Evolutionary conservation across 2,113 vertebrate genomes (phyloP).

Genomic region (Sisor rabdophorus): DNA sequence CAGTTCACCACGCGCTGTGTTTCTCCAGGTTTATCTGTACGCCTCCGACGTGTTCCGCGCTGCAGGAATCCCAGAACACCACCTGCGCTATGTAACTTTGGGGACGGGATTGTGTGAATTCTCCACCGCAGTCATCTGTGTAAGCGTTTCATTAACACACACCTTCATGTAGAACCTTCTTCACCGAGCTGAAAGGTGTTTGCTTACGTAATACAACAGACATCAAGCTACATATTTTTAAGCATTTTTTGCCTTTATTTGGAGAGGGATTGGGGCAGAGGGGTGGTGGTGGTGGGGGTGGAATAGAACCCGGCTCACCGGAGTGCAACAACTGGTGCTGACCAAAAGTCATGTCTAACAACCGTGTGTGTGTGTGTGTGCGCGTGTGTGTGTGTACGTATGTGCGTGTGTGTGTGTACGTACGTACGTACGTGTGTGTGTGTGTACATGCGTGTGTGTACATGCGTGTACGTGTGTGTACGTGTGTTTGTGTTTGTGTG

Average conservation of each 20-base stretch:
- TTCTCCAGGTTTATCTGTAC: constrained; percentile 77
- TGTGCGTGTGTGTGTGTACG: too few relatives aligned
- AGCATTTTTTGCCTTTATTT: too few relatives aligned
- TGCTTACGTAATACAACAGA: not conserved
- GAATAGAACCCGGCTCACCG: too few relatives aligned
- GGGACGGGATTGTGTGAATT: constrained; percentile 73
- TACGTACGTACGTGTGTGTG: too few relatives aligned
- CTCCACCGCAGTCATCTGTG: constrained; percentile 63
- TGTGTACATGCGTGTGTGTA: too few relatives aligned
- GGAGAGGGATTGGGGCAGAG: too few relatives aligned
- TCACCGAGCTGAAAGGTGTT: not conserved
- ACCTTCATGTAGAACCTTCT: not conserved
- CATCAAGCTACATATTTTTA: not conserved
- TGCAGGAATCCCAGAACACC: constrained; percentile 66
- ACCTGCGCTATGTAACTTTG: constrained; percentile 68
- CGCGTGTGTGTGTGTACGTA: too few relatives aligned
- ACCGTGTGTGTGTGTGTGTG: too few relatives aligned
- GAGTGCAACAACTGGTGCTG: too few relatives aligned
- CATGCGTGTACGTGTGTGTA: not conserved
- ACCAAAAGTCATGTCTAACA: too few relatives aligned
- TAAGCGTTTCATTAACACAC: constrained; percentile 59
- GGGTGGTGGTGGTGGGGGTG: too few relatives aligned
- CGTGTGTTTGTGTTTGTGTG: not conserved
- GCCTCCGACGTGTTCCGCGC: constrained; percentile 71
- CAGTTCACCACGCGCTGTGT: constrained; percentile 18